A percentile compares a stretch with the other conserved stretches of the same genome.
Conservation (phyloP, 2,888 invertebrate genomes). For the Hartigia nigra region DNA sequence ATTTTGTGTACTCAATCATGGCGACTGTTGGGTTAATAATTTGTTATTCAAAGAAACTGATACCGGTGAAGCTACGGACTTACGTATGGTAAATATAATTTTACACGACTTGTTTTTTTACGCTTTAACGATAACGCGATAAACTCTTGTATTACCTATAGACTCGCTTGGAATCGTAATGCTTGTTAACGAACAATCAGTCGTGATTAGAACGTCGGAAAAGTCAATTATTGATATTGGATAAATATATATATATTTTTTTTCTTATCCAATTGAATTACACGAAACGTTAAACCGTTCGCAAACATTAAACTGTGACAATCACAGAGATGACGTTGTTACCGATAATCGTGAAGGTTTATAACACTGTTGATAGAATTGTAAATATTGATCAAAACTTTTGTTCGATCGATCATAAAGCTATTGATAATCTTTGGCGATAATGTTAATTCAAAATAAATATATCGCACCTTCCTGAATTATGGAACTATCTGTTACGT, state of each 20-base stretch:
- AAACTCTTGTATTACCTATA: neutral
- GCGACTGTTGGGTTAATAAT: constrained; percentile 49
- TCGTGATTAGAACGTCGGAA: too few relatives aligned
- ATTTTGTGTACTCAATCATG: constrained; percentile 50
- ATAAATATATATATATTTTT: too few relatives aligned
- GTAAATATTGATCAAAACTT: neutral
- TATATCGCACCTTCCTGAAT: neutral
- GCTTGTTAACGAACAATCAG: too few relatives aligned
- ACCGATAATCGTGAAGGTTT: neutral
- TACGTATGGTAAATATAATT: constrained; percentile 33
- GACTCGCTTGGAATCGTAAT: too few relatives aligned
- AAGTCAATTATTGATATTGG: too few relatives aligned
- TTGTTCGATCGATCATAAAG: neutral
- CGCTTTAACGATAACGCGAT: neutral
- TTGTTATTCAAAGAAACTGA: constrained; percentile 41
- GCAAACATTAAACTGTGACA: too few relatives aligned
- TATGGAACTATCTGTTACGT: neutral
- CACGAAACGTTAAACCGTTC: too few relatives aligned
- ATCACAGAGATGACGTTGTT: neutral
- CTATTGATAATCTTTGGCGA: neutral
- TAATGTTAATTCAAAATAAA: neutral
- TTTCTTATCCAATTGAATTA: too few relatives aligned
- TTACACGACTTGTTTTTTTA: neutral
- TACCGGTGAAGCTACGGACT: constrained; percentile 31
- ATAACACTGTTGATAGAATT: neutral